Evolutionary conservation across 2,797 vertebrate genomes (phyloP).

Genomic region (Percopsis omiscomaycus): DNA sequence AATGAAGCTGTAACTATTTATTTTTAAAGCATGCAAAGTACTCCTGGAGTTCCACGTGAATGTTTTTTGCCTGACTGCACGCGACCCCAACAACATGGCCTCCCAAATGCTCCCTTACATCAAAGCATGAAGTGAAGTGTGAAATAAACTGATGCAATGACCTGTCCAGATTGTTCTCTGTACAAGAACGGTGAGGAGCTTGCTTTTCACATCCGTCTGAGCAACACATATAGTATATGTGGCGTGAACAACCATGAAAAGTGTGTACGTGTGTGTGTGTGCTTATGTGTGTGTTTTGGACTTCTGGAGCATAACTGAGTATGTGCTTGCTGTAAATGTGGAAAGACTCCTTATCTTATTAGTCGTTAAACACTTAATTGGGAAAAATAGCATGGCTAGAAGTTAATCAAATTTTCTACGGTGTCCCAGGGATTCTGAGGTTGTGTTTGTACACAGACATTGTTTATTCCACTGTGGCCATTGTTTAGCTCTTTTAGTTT

Average conservation of each 20-base stretch:
- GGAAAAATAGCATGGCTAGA: constrained; percentile 34
- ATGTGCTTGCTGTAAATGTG: constrained; percentile 9
- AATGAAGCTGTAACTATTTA: too few species aligned
- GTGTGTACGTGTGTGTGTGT: constrained; percentile 7
- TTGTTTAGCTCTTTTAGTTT: constrained; percentile 44
- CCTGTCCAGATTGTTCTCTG: constrained; percentile 64
- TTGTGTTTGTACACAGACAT: constrained; percentile 34
- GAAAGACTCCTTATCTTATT: constrained; percentile 21
- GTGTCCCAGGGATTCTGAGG: constrained; percentile 27
- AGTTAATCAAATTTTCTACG: constrained; percentile 13
- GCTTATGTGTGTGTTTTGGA: constrained; percentile 6
- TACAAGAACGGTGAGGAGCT: constrained; percentile 50
- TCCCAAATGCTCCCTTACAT: constrained; percentile 51
- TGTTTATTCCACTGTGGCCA: constrained; percentile 52
- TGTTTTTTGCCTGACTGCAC: constrained; percentile 59
- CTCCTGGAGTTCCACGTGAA: constrained; percentile 28
- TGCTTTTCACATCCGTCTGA: constrained; percentile 20
- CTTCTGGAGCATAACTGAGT: neutral
- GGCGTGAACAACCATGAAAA: constrained; percentile 21
- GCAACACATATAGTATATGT: constrained; percentile 4
- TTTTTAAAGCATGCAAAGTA: too few species aligned
- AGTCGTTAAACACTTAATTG: constrained; percentile 30
- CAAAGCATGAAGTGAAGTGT: constrained; percentile 70
- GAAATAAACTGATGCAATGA: constrained; percentile 75
- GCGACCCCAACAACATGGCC: constrained; percentile 56